Conservation (phyloP, 2,888 invertebrate species). For the Chymomyza fuscimana region DNA sequence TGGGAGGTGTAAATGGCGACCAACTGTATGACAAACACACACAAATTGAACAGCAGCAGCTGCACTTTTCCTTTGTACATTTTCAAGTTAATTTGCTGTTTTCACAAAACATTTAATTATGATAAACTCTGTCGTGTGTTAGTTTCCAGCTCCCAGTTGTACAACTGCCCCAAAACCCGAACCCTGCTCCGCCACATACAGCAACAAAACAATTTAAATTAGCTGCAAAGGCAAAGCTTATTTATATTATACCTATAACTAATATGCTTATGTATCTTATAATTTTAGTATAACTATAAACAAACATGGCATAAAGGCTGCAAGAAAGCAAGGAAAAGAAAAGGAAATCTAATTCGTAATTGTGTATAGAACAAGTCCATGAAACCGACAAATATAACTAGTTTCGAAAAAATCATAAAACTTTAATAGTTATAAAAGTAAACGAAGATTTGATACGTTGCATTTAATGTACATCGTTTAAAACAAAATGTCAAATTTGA, state of each 20-base stretch:
- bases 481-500: neutral
- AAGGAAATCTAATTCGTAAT: slow-evolving; percentile 7
- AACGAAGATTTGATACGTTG: neutral
- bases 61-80: slow-evolving; percentile 62
- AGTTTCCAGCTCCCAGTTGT: neutral
- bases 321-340: slow-evolving; percentile 41
- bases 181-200: neutral
- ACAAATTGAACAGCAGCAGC: slow-evolving; percentile 42
- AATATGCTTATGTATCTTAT: slow-evolving; percentile 63
- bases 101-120: slow-evolving; percentile 14
- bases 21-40: slow-evolving; percentile 11
- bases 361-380: slow-evolving; percentile 16
- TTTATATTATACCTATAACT: slow-evolving; percentile 34
- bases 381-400: neutral
- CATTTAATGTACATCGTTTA: slow-evolving; percentile 2
- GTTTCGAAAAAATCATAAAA: neutral
- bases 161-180: neutral
- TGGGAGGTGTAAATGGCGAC: slow-evolving; percentile 1
- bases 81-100: slow-evolving; percentile 50
- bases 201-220: neutral
- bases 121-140: neutral
- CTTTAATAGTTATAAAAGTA: neutral
- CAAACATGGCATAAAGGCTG: slow-evolving; percentile 44
- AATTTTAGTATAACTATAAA: slow-evolving; percentile 53
- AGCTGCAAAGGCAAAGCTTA: slow-evolving; percentile 42